A percentile compares a stretch with the other conserved stretches of the same genome.
Conservation (phyloP, 1,140 invertebrate species). For the Caenorhabditis brenneri region DNA sequence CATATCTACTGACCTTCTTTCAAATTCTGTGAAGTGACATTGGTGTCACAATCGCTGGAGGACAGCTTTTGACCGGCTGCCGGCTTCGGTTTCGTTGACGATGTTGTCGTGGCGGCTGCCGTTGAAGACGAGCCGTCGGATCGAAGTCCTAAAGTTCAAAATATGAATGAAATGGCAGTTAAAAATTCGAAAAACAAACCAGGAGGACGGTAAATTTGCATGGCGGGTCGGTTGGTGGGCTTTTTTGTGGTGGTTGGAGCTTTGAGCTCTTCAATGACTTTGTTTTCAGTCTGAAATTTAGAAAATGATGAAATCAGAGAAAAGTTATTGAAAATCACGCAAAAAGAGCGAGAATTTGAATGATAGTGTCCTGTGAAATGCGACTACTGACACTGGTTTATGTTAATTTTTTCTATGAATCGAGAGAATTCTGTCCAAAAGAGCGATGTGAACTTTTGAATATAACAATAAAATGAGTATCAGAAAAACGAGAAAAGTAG, state of each 20-base stretch:
- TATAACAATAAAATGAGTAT: not conserved
- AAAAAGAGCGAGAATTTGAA: not conserved
- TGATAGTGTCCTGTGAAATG: not conserved
- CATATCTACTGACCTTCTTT: conserved; percentile 31
- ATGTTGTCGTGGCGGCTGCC: conserved; percentile 8
- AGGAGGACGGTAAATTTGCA: conserved; percentile 57
- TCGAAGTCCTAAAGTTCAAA: conserved; percentile 47
- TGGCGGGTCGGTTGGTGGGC: conserved; percentile 52
- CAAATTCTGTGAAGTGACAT: conserved; percentile 31
- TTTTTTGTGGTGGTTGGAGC: conserved; percentile 42
- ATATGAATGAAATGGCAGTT: not conserved
- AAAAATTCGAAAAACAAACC: conserved; percentile 30
- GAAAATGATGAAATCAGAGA: not conserved
- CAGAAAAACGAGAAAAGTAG: not conserved
- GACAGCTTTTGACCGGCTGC: conserved; percentile 53
- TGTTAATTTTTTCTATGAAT: not conserved
- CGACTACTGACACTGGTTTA: conserved; percentile 17
- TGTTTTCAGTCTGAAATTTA: conserved; percentile 13
- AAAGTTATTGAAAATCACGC: not conserved
- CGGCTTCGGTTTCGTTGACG: conserved; percentile 46
- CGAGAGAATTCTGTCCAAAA: not conserved
- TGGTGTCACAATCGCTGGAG: conserved; percentile 33
- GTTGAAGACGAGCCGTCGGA: conserved; percentile 41
- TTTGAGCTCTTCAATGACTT: conserved; percentile 16
- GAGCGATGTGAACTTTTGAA: not conserved